Evolutionary conservation across 2,888 invertebrate genomes (phyloP).

Genomic region (Napeogenes inachia): DNA sequence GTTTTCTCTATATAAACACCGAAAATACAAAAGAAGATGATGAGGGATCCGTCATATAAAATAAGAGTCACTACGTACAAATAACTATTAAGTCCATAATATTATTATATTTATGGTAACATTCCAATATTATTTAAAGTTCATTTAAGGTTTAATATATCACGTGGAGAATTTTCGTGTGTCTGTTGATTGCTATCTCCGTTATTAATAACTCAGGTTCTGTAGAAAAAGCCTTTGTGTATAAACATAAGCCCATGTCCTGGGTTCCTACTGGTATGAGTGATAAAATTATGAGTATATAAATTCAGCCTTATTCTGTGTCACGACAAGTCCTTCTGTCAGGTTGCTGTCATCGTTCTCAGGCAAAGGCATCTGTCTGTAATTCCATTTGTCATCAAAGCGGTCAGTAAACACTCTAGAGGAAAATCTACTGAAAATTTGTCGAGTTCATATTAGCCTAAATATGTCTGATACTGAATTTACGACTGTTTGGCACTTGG

Average conservation of each 20-base stretch:
- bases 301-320: constrained; percentile 46
- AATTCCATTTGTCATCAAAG: constrained; percentile 37
- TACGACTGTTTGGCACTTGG: not conserved
- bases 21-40: too few species aligned
- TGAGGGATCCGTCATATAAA: too few species aligned
- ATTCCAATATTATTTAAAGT: constrained; percentile 3
- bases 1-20: too few species aligned
- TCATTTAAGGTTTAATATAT: not conserved
- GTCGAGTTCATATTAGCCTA: constrained; percentile 17
- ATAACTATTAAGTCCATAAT: too few species aligned
- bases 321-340: constrained; percentile 47
- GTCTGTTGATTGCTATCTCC: not conserved
- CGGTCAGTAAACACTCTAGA: constrained; percentile 37
- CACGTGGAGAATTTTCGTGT: not conserved
- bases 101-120: not conserved
- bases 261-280: constrained; percentile 43
- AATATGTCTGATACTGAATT: constrained; percentile 20
- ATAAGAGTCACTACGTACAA: too few species aligned
- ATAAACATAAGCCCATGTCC: constrained; percentile 49
- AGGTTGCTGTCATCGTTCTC: constrained; percentile 40
- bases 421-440: constrained; percentile 26
- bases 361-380: constrained; percentile 33
- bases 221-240: constrained; percentile 49
- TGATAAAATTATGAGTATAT: constrained; percentile 49
- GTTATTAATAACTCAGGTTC: constrained; percentile 5